Base-by-base conservation (phyloP, 2,888 invertebrate species). In the Ormyrus labotus region DNA sequence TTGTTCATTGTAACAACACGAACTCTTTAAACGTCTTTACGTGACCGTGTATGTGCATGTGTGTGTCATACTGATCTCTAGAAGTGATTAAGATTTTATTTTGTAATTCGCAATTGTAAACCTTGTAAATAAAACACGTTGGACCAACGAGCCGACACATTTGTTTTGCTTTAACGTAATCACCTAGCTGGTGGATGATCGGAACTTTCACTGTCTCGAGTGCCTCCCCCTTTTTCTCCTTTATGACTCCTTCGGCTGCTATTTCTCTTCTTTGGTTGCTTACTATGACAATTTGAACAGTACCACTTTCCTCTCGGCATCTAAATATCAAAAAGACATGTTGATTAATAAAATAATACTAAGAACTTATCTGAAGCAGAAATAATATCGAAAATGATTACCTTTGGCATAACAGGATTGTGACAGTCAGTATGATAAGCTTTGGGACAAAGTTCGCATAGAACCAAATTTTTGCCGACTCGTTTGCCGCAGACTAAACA, bases 391-490 rank as follows among this genome's bases (percentile, higher is more conserved):
- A 73, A 73, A 51, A 51, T 53, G 51, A 34, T 84, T 88, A 94
- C 94, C 93, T 96, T 96, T 86, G 94, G 92, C 88, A 97, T 92
- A 58, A 96, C 96, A 60, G 98, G 98, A 90, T 96, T 96, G 88
- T 98, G 95, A 90, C 99, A 99, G 91, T 97, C 97, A 83, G 96
- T 95, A 90, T 99, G 98, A 92, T 97, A 97, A 73, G 97, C 96
- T 75, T 97, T 93, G 5, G 96, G 96, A 91, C 99, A 99, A 76
- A 96, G 92, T 89, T 98, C 97, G 90, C 98, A 99, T 70, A 95
- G 94, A 65, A 98, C 94, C 89, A 98, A 93, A 86, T 94, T 94
- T 86, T 93, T 93, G 85, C 93, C 93, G 50, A 92, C 92, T 83
- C 94, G 92, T 86, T 94, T 94, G 57, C 98, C 98, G 91, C 99